A percentile compares a stretch with the other conserved stretches of the same genome.
Evolutionary conservation across 2,113 vertebrate species (phyloP).

Genomic region (Gallinago media): DNA sequence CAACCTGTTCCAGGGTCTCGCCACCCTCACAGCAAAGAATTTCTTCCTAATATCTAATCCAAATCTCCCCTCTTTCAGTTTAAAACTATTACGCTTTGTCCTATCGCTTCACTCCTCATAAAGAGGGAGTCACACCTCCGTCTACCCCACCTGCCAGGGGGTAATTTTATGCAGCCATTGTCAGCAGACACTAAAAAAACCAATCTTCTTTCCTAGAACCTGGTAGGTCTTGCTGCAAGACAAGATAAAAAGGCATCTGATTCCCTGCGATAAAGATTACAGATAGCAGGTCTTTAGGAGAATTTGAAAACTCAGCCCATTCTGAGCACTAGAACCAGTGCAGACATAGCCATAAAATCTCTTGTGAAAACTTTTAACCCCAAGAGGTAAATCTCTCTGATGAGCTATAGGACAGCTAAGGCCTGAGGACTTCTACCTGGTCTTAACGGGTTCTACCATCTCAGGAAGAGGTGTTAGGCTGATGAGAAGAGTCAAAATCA

Average conservation of each 20-base stretch:
- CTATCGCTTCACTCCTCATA: too few relatives aligned
- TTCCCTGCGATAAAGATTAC: neutral
- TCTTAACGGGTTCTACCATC: neutral
- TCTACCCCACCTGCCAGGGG: too few relatives aligned
- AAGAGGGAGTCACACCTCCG: neutral
- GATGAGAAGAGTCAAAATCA: neutral
- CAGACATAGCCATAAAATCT: neutral
- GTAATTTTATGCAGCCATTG: neutral
- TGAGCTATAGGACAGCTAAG: neutral
- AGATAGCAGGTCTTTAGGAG: neutral
- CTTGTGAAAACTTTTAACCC: neutral
- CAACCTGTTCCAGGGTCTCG: too few relatives aligned
- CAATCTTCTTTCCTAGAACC: neutral
- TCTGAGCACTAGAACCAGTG: neutral
- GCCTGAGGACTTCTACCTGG: neutral
- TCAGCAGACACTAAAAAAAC: neutral
- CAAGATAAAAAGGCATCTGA: neutral
- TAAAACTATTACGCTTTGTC: too few relatives aligned
- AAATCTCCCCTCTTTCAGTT: too few relatives aligned
- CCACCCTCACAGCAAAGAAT: too few relatives aligned
- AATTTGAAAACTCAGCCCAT: neutral
- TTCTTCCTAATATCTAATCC: too few relatives aligned
- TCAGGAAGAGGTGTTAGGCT: rapidly evolving
- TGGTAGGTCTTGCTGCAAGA: neutral
- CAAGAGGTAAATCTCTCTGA: neutral